Evolutionary conservation across 2,113 vertebrate genomes (phyloP).

Genomic region (Syrrhaptes paradoxus): DNA sequence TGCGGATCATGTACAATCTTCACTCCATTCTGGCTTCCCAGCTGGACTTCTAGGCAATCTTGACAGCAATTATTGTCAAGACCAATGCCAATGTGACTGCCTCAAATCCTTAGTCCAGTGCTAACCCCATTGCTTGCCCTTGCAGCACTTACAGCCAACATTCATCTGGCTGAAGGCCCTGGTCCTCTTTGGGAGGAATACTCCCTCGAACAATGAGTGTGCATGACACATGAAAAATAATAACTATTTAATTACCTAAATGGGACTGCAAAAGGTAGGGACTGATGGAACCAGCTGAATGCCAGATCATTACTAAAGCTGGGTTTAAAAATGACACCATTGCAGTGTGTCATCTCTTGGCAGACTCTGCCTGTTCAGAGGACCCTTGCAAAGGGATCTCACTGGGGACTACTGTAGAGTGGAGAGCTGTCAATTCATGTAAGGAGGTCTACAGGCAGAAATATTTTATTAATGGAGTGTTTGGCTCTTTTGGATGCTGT

Average conservation of each 20-base stretch:
- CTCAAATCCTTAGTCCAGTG: neutral
- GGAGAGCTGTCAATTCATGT: neutral
- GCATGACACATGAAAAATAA: neutral
- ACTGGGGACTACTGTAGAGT: neutral
- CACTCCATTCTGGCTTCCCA: neutral
- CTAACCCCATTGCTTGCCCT: neutral
- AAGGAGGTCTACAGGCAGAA: slow-evolving; percentile 32
- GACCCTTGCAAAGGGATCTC: slow-evolving; percentile 7
- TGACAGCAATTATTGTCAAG: neutral
- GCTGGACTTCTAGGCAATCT: neutral
- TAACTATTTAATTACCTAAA: slow-evolving; percentile 13
- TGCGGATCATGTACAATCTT: neutral
- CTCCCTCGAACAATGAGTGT: neutral
- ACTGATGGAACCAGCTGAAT: neutral
- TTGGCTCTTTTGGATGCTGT: neutral
- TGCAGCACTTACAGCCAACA: neutral
- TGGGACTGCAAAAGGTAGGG: neutral
- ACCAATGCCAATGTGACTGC: neutral
- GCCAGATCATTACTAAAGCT: neutral
- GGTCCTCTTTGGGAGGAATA: neutral
- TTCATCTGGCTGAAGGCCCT: neutral
- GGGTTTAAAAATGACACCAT: neutral
- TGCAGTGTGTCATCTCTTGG: neutral
- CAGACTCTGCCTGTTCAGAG: neutral
- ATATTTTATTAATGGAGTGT: slow-evolving; percentile 19